Base-by-base conservation (phyloP, 2,797 vertebrate species). In the Otus scops region DNA sequence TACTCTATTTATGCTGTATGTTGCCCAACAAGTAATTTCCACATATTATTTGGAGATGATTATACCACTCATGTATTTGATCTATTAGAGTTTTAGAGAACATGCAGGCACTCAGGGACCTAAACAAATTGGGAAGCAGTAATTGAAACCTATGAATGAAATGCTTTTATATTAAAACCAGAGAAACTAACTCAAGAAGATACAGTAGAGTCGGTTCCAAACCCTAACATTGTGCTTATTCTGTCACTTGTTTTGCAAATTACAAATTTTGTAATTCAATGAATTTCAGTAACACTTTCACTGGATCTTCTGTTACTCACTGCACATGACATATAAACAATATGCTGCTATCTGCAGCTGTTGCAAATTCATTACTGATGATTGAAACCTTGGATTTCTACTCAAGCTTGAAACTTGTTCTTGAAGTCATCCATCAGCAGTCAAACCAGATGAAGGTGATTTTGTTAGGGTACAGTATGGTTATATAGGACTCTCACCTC, bases 371-470 rank as follows among this genome's bases (percentile, higher is more conserved):
- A 79, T 83, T 91, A 60, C 41, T 82, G 41, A 16, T 78, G 69
- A 88, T 26, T 88, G 91, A 81, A 94, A 56, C 50, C 45, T 88
- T 91, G 69, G 57, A n/a, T 91, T 94, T 91, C 50, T 19, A 43
- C 51, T 93, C 41, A 75, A 78, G 50, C 71, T 69, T 88, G 73
- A 41, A 64, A 64, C 21, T 7, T 61, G 6, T 68, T 92, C 41
- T 64, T 77, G 57, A 56, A 85, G 32, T 89, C 54, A 56, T 74
- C 61, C 75, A 22, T 90, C 61, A 56, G 32, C 71, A 75, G 63
- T 74, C 67, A 81, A 84, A 71, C n/a, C 19, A 65, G n/a, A 78
- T 69, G 27, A 63, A 86, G 39, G 51, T 89, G 85, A 85, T 88
- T 91, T 83, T 89, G 15, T 83, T 78, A 69, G 59, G 56, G 19